These are phyloP conservation scores for Margaritifera margaritifera DNA, from an alignment of 2,888 invertebrate species.

Conservation along the genomic window DNA sequence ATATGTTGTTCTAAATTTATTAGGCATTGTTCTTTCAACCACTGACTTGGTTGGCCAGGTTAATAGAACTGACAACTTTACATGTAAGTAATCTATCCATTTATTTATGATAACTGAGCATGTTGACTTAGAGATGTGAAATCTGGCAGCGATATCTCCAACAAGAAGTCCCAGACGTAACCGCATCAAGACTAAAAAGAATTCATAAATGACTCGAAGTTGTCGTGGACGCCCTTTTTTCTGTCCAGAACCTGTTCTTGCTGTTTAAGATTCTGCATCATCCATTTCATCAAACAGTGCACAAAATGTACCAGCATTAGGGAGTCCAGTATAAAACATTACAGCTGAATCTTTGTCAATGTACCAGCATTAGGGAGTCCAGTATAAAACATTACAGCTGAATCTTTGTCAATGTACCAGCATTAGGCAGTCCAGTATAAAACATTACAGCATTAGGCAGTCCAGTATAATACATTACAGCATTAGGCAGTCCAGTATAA, in stretches of 20 bases:
- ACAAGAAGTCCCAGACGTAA: too few relatives aligned
- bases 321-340: slow-evolving; percentile 33
- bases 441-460: too few relatives aligned
- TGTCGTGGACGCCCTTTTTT: slow-evolving; percentile 18
- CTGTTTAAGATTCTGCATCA: slow-evolving; percentile 1
- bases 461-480: too few relatives aligned
- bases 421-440: slow-evolving; percentile 31
- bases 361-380: slow-evolving; percentile 22
- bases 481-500: too few relatives aligned
- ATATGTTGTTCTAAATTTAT: slow-evolving; percentile 22
- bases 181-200: slow-evolving; percentile 26
- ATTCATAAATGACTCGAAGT: slow-evolving; percentile 23
- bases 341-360: too few relatives aligned
- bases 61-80: too few relatives aligned
- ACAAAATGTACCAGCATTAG: slow-evolving; percentile 17
- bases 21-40: slow-evolving; percentile 25
- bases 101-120: slow-evolving; percentile 9
- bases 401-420: too few relatives aligned
- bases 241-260: neutral
- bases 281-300: slow-evolving; percentile 25
- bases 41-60: too few relatives aligned
- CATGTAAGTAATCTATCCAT: slow-evolving; percentile 21
- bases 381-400: slow-evolving; percentile 33
- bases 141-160: too few relatives aligned
- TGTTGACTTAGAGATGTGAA: slow-evolving; percentile 18